Base-by-base conservation (phyloP, 2,797 vertebrate genomes). In the Acipenser ruthenus region DNA sequence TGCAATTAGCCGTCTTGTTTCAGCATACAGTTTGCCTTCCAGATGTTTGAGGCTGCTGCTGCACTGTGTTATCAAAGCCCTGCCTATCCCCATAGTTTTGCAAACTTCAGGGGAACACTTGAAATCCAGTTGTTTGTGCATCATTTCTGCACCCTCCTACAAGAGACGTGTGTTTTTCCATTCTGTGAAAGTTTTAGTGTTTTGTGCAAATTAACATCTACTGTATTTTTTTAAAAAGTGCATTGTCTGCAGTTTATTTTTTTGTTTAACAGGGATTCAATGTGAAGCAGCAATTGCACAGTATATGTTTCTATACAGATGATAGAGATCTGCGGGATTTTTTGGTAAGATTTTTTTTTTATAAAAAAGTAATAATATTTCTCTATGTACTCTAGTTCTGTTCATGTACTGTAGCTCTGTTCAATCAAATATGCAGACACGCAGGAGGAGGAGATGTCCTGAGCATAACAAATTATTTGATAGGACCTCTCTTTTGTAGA, bases 301-400 rank as follows among this genome's bases (percentile, higher is more conserved):
- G 75, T 68, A 91, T 99, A 73, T 95, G 93, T 67, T 86, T 93
- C 60, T 87, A 93, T 83, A 94, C 93, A 0, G 71, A 80, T 58
- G 84, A 97, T 73, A 82, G 65, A 9, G 79, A 74, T 1, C 80
- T 95, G 2, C 77, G 94, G 15, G 81, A 93, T 6, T 83, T 94
- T 65, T 74, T 98, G 94, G 95, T 98, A 82, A 85, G 94, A 37
- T 1, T 18, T 18, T 37, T 2, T 37, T 37, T 37, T 4, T 37
- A 37, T 4, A 5, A 4, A 37, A 37, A 37, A 37, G 3, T 4
- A 37, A 37, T 37, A 37, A 37, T 37, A 37, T 4, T 37, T 37
- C 23, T 37, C 2, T 37, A 23, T 23, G 23, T 23, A 23, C 23
- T 23, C n/a, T n/a, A 18, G 15, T 18, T 18, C 15, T 18, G 15